Conservation (phyloP, 1,140 invertebrate species). For the Lamellibrachia luymesi region DNA sequence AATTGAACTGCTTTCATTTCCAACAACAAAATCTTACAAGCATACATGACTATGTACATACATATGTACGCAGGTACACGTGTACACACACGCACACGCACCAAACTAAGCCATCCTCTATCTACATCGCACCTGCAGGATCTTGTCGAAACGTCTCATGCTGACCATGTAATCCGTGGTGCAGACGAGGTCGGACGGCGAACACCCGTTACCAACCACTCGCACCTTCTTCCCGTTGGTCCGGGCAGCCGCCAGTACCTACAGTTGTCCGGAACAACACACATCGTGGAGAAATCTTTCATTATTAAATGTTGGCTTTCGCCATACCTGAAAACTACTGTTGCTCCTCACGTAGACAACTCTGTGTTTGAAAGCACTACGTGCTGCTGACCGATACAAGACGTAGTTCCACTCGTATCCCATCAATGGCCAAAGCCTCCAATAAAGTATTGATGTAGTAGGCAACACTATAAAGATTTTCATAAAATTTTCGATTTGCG, state of each 20-base stretch:
- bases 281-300: not conserved
- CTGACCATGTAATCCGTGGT: slow-evolving; percentile 53
- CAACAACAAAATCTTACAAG: not conserved
- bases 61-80: too few species aligned
- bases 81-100: not conserved
- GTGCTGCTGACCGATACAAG: too few species aligned
- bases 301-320: not conserved
- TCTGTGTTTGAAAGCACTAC: too few species aligned
- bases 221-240: slow-evolving; percentile 47
- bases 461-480: too few species aligned
- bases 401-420: too few species aligned
- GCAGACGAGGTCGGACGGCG: slow-evolving; percentile 52
- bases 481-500: too few species aligned
- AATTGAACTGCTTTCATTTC: not conserved
- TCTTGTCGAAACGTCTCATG: slow-evolving; percentile 44
- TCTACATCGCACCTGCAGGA: slow-evolving; percentile 40
- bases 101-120: not conserved
- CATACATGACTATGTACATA: too few species aligned
- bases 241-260: slow-evolving; percentile 48
- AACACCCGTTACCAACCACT: slow-evolving; percentile 52
- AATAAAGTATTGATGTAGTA: too few species aligned
- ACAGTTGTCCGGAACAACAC: not conserved
- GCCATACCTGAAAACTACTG: too few species aligned
- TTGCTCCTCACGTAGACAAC: too few species aligned
- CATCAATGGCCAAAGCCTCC: too few species aligned